Evolutionary conservation across 2,113 vertebrate genomes (phyloP).

Genomic region (Paraplagusia blochii): DNA sequence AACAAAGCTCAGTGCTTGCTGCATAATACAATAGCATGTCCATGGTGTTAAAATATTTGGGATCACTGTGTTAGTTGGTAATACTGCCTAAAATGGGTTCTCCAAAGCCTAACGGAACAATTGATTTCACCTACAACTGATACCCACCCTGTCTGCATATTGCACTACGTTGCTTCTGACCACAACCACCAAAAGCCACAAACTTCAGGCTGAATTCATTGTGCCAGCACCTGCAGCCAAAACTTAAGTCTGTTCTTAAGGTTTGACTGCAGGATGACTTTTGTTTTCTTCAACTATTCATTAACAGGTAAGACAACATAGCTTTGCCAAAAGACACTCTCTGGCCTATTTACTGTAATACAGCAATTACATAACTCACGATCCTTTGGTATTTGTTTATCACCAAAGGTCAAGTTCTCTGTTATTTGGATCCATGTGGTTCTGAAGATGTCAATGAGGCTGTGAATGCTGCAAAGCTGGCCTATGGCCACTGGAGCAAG

Average conservation of each 20-base stretch:
- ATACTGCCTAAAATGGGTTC: too few relatives aligned
- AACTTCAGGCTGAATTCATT: background rate
- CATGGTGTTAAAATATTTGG: too few relatives aligned
- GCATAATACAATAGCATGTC: too few relatives aligned
- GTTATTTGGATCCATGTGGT: conserved; percentile 83
- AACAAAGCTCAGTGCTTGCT: too few relatives aligned
- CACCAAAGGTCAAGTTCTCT: conserved; percentile 82
- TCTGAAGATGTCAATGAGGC: conserved; percentile 84
- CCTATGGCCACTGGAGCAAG: conserved; percentile 85
- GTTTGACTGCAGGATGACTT: background rate
- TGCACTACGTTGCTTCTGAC: too few relatives aligned
- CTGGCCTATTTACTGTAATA: background rate
- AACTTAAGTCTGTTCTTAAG: background rate
- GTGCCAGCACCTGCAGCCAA: background rate
- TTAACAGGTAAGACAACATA: background rate
- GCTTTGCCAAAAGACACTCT: background rate
- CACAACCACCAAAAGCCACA: too few relatives aligned
- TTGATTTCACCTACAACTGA: too few relatives aligned
- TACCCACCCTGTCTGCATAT: too few relatives aligned
- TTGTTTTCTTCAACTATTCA: background rate
- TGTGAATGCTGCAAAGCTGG: conserved; percentile 80
- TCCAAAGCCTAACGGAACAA: too few relatives aligned
- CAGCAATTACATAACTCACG: too few relatives aligned
- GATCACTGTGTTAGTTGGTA: too few relatives aligned
- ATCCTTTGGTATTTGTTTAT: background rate